phyloP scores from a whole-genome alignment of 2,113 vertebrate species.

The Antechinus stuartii region DNA sequence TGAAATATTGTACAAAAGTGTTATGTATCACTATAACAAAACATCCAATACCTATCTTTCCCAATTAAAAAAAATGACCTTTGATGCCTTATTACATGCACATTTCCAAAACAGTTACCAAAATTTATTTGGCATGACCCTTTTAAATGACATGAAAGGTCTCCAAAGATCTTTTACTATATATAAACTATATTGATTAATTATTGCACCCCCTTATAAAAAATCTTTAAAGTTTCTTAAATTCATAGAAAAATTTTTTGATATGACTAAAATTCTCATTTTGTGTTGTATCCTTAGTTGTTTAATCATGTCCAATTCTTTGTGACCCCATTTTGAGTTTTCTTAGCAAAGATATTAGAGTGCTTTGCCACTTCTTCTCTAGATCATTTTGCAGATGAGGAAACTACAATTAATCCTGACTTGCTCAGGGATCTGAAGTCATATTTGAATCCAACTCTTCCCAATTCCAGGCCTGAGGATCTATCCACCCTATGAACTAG shows the following conservation, averaged over 20 bases:
- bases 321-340: not conserved
- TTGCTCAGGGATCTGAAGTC: not conserved
- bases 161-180: not conserved
- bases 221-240: constrained; percentile 17
- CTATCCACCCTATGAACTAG: not conserved
- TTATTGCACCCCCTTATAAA: not conserved
- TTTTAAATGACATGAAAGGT: not conserved
- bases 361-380: not conserved
- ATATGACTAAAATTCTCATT: not conserved
- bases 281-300: not conserved
- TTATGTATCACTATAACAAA: not conserved
- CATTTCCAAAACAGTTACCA: not conserved
- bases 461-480: not conserved
- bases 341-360: not conserved
- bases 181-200: not conserved
- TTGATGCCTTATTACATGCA: not conserved
- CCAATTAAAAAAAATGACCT: not conserved
- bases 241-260: not conserved
- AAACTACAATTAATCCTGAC: not conserved
- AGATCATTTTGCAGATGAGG: not conserved
- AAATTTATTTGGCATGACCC: not conserved
- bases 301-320: not conserved
- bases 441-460: not conserved
- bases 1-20: not conserved
- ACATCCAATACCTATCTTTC: not conserved